Evolutionary conservation across 2,113 vertebrate genomes (phyloP), one percentile per base, ranked within the genome.

Genomic region (Ranitomeya imitator): DNA sequence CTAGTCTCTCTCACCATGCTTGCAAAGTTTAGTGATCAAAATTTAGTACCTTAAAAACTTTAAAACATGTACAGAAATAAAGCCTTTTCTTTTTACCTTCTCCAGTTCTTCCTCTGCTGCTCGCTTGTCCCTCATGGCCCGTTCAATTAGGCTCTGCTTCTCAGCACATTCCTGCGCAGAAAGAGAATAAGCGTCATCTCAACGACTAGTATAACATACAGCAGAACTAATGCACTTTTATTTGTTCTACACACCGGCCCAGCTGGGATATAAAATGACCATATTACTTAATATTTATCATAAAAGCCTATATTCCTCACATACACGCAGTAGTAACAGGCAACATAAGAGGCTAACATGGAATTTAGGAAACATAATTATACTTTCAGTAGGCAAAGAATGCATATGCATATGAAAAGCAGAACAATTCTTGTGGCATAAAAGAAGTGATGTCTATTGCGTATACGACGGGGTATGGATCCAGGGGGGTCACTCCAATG

Each of bases 31-130:
- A 51, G 31, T 8, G 2, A 15, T 74, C 71, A 74, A 7, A 8
- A 8, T 45, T 8, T 31, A 45, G 5, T 19, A 74, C 31, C 18
- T 45, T n/a, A 67, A 19, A 51, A 73, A 73, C 0, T 45, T 15
- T 37, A 37, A 6, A 69, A 26, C 63, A 69, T 69, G 12, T 69
- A 26, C 1, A 26, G 6, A 69, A 13, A 12, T 6, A 69, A 69
- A 69, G 4, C 1, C 3, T 37, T 16, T 37, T 14, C 55, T 5
- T 23, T 13, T 77, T 93, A 99, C 98, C 96, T 96, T 98, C 90
- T 96, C 97, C 26, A 99, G 94, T 90, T 99, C 97, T 91, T 97
- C 96, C 93, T 99, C 98, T 79, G 97, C 93, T 16, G 96, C 96
- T 91, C 93, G 96, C 91, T 96, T 98, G 91, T 99, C 98, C 90